Evolutionary conservation across 2,113 vertebrate genomes (phyloP), one percentile per base, ranked within the genome.

Genomic region (Sialia sialis): DNA sequence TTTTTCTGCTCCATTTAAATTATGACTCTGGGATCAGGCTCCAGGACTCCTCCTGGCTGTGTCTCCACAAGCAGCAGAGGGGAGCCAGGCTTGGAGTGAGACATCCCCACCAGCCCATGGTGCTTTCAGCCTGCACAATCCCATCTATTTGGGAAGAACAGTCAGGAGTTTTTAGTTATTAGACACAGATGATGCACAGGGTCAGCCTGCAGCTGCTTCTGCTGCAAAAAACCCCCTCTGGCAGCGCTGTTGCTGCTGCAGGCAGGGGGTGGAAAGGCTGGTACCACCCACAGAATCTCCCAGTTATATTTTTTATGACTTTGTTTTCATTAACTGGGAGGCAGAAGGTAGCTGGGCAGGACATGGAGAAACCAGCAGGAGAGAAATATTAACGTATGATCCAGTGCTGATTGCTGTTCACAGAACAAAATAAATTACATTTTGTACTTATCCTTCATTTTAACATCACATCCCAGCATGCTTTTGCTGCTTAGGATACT

Each of bases 121-220:
- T 58, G 39, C 7, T 19, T 15, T 64, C 8, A 48, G 16, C 23
- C 43, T 16, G 4, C 15, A 51, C 16, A 39, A 74, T 36, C 43
- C 38, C 29, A 32, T 10, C 10, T 25, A 0, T 44, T 29, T 0
- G 0, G 20, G 46, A 41, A 78, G 59, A 78, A 18, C 0, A 3
- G 25, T 9, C 34, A 23, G 60, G 10, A 15, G 29, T 23, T 74
- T 43, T 38, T 13, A 30, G 20, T 36, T 64, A 15, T 30, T 6
- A 32, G 38, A 21, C 36, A 34, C 6, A n/a, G 18, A 0, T 27
- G 29, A 36, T 2, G 11, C 52, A 43, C 0, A 0, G 41, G 58
- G 20, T 22, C 62, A 86, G 80, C 1, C 59, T 64, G 64, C 44
- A 21, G 80, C 30, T 17, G 19, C 39, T 27, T 82, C 6, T 22